Percentiles rank a stretch among this genome's conserved stretches.
These are phyloP conservation scores for Leptobrachium leishanense DNA, from an alignment of 2,113 vertebrate genomes.

Conservation along the genomic window DNA sequence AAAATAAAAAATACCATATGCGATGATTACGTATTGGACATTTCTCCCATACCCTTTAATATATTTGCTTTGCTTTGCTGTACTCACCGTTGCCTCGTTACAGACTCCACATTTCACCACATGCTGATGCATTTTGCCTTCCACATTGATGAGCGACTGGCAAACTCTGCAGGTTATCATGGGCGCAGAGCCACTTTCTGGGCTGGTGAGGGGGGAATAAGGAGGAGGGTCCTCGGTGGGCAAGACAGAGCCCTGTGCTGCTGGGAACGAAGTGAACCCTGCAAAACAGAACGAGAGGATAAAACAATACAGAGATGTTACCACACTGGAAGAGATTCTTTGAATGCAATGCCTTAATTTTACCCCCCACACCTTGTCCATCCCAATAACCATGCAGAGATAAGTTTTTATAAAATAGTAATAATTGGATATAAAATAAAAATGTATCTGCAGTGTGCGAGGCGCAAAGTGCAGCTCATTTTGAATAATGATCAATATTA, in stretches of 20 bases:
- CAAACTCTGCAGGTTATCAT: slow-evolving; percentile 89
- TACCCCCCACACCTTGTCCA: no score
- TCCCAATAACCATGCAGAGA: no score
- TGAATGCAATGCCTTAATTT: no score
- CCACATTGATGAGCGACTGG: slow-evolving; percentile 87
- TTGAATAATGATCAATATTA: no score
- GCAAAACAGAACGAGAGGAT: not conserved
- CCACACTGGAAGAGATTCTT: no score
- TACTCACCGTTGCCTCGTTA: slow-evolving; percentile 87
- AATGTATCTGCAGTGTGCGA: no score
- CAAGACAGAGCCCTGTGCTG: slow-evolving; percentile 77
- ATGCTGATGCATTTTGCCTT: slow-evolving; percentile 93
- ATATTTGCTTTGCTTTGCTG: not conserved
- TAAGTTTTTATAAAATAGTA: no score
- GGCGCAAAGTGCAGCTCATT: no score
- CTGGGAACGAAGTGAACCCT: slow-evolving; percentile 81
- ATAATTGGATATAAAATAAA: no score
- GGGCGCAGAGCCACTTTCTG: slow-evolving; percentile 84
- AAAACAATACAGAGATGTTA: not conserved
- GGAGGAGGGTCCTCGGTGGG: slow-evolving; percentile 87
- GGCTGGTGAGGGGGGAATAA: slow-evolving; percentile 85
- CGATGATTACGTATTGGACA: not conserved
- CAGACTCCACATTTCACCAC: slow-evolving; percentile 91
- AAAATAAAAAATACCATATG: not conserved
- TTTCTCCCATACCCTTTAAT: not conserved